Base-by-base conservation (phyloP, 2,888 invertebrate species). In the Xestia c-nigrum region DNA sequence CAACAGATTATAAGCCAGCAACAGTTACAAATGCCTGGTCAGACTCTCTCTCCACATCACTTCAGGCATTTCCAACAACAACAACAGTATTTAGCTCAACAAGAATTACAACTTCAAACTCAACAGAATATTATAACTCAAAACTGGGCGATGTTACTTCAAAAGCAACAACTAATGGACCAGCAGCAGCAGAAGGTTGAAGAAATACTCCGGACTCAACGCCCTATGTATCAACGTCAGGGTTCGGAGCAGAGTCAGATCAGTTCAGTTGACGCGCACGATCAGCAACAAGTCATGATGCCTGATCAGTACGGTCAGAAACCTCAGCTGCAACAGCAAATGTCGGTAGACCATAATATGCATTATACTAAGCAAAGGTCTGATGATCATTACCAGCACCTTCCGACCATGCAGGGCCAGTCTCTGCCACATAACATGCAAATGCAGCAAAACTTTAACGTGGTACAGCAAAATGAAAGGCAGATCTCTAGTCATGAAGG, bases 51-150 rank as follows among this genome's bases (percentile, higher is more conserved):
- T 80, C 97, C 94, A 46, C 96, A 95, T 66, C 96, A 94, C 74
- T 93, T 95, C 24, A 91, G 96, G 52, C 95, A 95, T 73, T 90
- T 96, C 52, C 89, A 88, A 38, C 96, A 96, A 85, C 95, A 96
- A 65, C 97, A 97, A 77, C 97, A 97, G 86, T 97, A 96, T 85
- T 92, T 97, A 72, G 95, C 96, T 0, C 97, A 97, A 74, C 97
- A 97, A 86, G 97, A 97, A 85, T 89, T 95, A 61, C 95, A 97
- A 73, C 92, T 97, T 24, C 97, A 97, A 75, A 95, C 96, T 24
- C 97, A 97, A 80, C 97, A 97, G 83, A 97, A 97, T 86, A 94
- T 97, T 55, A 96, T 97, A 71, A 97, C 97, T 85, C 97, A 97
- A 88, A 97, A 96, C 72, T 91, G 97, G 57, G 95, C 97, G 0